Percentiles rank a stretch among this genome's conserved stretches.
phyloP scores from a whole-genome alignment of 2,797 vertebrate genomes.

The Spinibarbus caldwelli region DNA sequence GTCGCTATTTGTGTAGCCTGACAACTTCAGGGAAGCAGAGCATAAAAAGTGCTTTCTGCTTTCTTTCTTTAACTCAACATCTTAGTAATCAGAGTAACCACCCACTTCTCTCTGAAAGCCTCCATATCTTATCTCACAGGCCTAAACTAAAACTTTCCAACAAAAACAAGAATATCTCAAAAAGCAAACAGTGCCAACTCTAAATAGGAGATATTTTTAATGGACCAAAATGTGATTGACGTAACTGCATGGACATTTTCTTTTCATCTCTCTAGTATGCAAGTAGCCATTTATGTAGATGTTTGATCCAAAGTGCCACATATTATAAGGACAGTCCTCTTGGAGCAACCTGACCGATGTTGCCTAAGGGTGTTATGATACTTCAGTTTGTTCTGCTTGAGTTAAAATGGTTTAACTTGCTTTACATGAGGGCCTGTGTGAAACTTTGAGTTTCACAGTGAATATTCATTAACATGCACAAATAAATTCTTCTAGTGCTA shows the following conservation, averaged over 20 bases:
- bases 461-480: not conserved
- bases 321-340: not conserved
- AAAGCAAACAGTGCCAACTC: not conserved
- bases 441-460: not conserved
- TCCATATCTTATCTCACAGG: conserved; percentile 42
- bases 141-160: conserved; percentile 28
- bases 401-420: conserved; percentile 9
- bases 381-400: not conserved
- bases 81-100: conserved; percentile 35
- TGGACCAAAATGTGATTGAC: not conserved
- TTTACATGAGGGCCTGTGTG: not conserved
- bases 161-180: conserved; percentile 26
- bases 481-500: not conserved
- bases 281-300: not conserved
- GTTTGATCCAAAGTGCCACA: not conserved
- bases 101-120: conserved; percentile 10
- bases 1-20: conserved; percentile 41
- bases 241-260: not conserved
- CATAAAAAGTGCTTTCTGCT: conserved; percentile 22
- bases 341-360: not conserved
- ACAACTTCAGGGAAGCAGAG: not conserved
- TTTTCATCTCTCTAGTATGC: not conserved
- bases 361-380: not conserved
- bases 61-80: conserved; percentile 22
- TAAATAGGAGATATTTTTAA: not conserved